Conservation (phyloP, 2,888 invertebrate species). For the Buathra laborator region DNA sequence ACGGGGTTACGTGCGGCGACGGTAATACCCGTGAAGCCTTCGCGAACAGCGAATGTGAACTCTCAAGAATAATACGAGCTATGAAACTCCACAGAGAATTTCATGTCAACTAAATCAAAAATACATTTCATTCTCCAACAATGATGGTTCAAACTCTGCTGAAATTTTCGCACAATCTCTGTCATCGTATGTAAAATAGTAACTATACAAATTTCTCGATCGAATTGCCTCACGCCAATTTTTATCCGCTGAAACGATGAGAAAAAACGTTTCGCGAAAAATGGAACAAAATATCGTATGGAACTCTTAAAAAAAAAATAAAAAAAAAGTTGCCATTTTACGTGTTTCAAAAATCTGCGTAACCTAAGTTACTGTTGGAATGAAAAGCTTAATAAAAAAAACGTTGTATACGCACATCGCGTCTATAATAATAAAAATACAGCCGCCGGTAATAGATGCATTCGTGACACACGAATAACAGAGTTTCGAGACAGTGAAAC, state of each 20-base stretch:
- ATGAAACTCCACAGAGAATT: background rate
- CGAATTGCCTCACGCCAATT: too few relatives aligned
- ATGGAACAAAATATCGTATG: too few relatives aligned
- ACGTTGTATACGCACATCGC: too few relatives aligned
- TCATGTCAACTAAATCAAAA: background rate
- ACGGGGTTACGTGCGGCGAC: slow-evolving; percentile 24
- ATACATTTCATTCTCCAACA: background rate
- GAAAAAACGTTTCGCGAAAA: too few relatives aligned
- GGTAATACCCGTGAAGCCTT: background rate
- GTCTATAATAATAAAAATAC: background rate
- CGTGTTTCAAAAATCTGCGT: too few relatives aligned
- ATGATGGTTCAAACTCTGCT: background rate
- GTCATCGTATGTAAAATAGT: background rate
- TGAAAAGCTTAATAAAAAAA: background rate
- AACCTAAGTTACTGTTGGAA: too few relatives aligned
- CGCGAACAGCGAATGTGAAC: background rate
- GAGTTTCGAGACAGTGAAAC: slow-evolving; percentile 25
- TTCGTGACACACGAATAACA: slow-evolving; percentile 49
- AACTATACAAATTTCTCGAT: background rate
- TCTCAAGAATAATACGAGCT: background rate
- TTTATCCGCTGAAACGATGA: too few relatives aligned
- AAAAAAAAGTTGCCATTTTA: too few relatives aligned
- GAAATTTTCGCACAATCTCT: background rate
- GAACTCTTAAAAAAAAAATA: too few relatives aligned
- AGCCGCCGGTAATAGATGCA: slow-evolving; percentile 13